Conservation (phyloP, 2,797 vertebrate species). For the Chaenodraco wilsoni region DNA sequence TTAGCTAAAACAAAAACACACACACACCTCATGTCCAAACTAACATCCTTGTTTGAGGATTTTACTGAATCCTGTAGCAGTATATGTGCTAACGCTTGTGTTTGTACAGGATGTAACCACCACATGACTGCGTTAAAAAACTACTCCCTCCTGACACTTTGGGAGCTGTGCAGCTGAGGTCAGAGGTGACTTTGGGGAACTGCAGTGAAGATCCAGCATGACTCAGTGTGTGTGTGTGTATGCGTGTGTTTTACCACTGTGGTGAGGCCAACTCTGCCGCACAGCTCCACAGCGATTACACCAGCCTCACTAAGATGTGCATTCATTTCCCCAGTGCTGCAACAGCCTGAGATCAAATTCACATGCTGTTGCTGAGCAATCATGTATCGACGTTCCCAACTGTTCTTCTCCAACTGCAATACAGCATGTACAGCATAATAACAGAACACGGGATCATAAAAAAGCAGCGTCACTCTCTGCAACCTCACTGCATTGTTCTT, state of each 20-base stretch:
- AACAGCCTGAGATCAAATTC: conserved; percentile 60
- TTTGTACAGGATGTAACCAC: conserved; percentile 21
- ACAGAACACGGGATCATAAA: conserved; percentile 1
- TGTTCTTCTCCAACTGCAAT: conserved; percentile 27
- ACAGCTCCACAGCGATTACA: conserved; percentile 43
- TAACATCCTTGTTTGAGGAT: conserved; percentile 61
- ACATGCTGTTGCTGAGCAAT: conserved; percentile 59
- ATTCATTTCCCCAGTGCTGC: conserved; percentile 64
- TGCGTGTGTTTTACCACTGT: conserved; percentile 35
- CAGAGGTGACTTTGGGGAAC: conserved; percentile 52
- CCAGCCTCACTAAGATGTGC: conserved; percentile 59
- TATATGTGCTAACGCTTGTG: neutral
- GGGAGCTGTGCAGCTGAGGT: conserved; percentile 48
- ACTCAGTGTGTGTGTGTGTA: conserved; percentile 28
- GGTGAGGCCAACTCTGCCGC: conserved; percentile 36
- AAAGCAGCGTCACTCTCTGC: conserved; percentile 8
- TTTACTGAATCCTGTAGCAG: conserved; percentile 39
- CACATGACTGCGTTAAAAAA: conserved; percentile 19
- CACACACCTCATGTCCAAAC: conserved; percentile 17
- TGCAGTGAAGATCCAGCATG: conserved; percentile 33
- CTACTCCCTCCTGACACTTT: neutral
- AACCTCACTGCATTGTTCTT: neutral
- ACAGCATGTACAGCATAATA: conserved; percentile 11
- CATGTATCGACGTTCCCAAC: conserved; percentile 28
- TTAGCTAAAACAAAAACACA: conserved; percentile 25